phyloP scores from a whole-genome alignment of 2,888 invertebrate genomes.

The Tethea ocularis region DNA sequence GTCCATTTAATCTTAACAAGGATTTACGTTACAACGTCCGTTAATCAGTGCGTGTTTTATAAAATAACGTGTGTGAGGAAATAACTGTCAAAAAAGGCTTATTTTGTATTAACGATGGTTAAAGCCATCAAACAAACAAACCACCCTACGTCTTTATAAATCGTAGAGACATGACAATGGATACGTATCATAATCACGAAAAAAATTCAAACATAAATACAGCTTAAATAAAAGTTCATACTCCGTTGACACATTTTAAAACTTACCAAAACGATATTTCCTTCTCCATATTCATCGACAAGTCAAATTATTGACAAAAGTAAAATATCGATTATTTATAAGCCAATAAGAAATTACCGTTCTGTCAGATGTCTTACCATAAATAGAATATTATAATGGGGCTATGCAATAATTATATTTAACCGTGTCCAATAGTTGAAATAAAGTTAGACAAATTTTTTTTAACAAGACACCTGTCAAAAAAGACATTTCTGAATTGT shows the following conservation, averaged over 20 bases:
- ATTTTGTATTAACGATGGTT: too few relatives aligned
- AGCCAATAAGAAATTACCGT: neutral
- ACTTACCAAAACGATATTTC: slow-evolving; percentile 2
- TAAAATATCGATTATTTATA: neutral
- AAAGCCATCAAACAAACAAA: too few relatives aligned
- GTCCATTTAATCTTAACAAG: too few relatives aligned
- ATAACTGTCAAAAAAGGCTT: too few relatives aligned
- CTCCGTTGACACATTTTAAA: slow-evolving; percentile 8
- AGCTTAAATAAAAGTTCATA: slow-evolving; percentile 11
- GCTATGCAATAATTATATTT: neutral
- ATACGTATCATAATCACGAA: slow-evolving; percentile 8
- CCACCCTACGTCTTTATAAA: neutral
- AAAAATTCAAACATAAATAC: slow-evolving; percentile 17
- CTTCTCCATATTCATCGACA: neutral
- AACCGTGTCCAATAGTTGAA: neutral
- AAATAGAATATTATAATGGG: too few relatives aligned
- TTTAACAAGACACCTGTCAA: neutral
- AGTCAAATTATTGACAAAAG: neutral
- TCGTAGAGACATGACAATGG: slow-evolving; percentile 7
- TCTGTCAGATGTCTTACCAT: neutral
- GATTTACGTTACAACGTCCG: too few relatives aligned
- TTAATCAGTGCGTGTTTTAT: too few relatives aligned
- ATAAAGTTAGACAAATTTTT: neutral
- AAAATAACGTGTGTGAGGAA: too few relatives aligned
- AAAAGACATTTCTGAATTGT: neutral